Evolutionary conservation across 2,797 vertebrate species (phyloP), one percentile per base, ranked within the genome.

Genomic region (Gallinago nigripennis): DNA sequence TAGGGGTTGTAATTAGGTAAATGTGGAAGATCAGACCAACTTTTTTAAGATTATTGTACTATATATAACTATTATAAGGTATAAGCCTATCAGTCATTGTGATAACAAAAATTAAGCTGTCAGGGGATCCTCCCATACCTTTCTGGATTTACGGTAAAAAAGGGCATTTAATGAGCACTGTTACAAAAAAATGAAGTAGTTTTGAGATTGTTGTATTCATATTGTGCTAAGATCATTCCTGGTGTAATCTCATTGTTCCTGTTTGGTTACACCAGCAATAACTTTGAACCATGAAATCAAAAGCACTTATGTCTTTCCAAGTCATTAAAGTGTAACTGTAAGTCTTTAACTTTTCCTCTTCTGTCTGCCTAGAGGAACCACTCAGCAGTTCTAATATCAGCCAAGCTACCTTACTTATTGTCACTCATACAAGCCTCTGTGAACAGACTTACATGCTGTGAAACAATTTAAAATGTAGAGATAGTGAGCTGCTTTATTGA

Each of bases 111-210:
- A 91, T 92, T 77, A 81, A 58, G 48, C 30, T 92, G 39, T 94
- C 71, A 45, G 20, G 21, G 27, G 8, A 61, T 68, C 95, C 43
- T 86, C 9, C 25, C 56, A 14, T 96, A 45, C n/a, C 58, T 78
- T 94, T 89, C 71, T 90, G 48, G 12, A 71, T 81, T 89, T 61
- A 86, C 73, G 35, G 53, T 88, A 89, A 84, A 88, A 41, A 91
- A 63, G 18, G 56, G 30, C 68, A 66, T 72, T 95, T 91, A 64
- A 66, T 88, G 63, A 92, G 24, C 19, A 39, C 21, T 37, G 12
- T 86, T 54, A 18, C 30, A 46, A 77, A 85, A 79, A 72, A 50
- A 35, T 5, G 8, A 51, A 56, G 30, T 71, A 8, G 63, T 90
- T 84, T 43, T 63, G 39, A 68, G 57, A 9, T 57, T 80, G 28